Base-by-base conservation (phyloP, 2,797 vertebrate species). In the Monodelphis domestica region DNA sequence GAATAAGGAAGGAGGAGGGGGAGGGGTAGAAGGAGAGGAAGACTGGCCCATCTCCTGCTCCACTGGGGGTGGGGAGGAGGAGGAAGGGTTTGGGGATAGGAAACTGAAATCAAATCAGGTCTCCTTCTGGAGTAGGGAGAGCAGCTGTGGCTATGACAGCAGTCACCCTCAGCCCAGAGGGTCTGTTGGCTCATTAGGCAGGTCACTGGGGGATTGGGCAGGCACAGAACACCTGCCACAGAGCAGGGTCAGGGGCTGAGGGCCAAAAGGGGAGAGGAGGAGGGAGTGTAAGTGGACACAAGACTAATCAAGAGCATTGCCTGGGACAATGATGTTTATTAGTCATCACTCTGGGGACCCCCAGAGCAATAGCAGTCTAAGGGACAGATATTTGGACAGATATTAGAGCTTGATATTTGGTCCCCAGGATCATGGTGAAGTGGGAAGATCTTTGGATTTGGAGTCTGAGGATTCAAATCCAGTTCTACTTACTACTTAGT, bases 171-270 rank as follows among this genome's bases (percentile, higher is more conserved):
- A 38, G 93, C 33, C n/a, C 78, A 93, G 87, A 90, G 95, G 78
- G 63, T 78, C 57, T 2, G 53, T 26, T 78, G 54, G n/a, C 90
- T 94, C 91, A 89, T 94, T 94, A 92, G 50, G 53, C 38, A 78
- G 90, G 89, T 45, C 91, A 55, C 90, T 0, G 50, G 55, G 93
- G 33, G 26, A 38, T 94, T 53, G 26, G 89, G 53, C 70, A 51
- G 88, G 54, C 89, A 88, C 63, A 38, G 92, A 90, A 54, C 96
- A 95, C 95, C 96, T 97, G 97, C 91, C 95, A 55, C 87, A 87
- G 33, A 9, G 12, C 70, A 53, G 53, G 88, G 87, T 29, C 89
- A 52, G 92, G 52, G 94, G 91, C 89, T 88, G 94, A 55, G 54
- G 55, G 91, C 87, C 55, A 12, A 57, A 90, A 51, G 54, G 59